Conservation (phyloP, 2,888 invertebrate species). For the Papilio gigon region DNA sequence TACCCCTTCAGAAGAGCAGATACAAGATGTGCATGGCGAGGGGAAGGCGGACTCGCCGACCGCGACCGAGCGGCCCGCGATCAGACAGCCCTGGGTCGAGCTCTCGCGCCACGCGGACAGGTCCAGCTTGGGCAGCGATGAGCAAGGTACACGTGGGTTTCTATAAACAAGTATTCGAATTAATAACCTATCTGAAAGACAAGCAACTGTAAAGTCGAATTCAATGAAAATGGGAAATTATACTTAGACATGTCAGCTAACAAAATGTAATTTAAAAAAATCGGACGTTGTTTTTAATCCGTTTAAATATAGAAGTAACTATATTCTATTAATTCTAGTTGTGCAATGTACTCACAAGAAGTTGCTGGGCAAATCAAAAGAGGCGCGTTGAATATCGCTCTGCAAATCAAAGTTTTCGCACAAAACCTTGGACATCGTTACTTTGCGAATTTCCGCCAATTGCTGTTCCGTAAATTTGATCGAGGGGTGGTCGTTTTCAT, state of each 20-base stretch:
- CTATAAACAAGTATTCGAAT: conserved; percentile 60
- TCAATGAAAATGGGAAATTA: too few species aligned
- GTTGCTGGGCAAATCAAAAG: conserved; percentile 94
- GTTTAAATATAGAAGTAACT: neutral
- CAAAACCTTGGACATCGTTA: conserved; percentile 91
- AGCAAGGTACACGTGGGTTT: conserved; percentile 93
- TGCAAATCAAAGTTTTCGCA: conserved; percentile 95
- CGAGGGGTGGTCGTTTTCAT: conserved; percentile 91
- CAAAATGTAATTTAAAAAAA: too few species aligned
- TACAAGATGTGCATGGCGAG: conserved; percentile 94
- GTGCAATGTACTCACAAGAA: conserved; percentile 85
- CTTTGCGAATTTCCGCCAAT: conserved; percentile 92
- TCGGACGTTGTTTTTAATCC: too few species aligned
- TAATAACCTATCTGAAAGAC: neutral
- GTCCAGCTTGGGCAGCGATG: conserved; percentile 90
- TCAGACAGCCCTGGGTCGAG: conserved; percentile 89
- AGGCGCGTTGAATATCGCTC: conserved; percentile 93
- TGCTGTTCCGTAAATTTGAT: conserved; percentile 93
- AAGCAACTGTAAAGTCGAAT: too few species aligned
- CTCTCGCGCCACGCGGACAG: conserved; percentile 92
- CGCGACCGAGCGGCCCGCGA: conserved; percentile 89
- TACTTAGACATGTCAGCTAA: too few species aligned
- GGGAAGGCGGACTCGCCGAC: conserved; percentile 93
- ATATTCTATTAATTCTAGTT: neutral
- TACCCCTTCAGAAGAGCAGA: conserved; percentile 93